These are phyloP conservation scores for Polydrusus cervinus DNA, from an alignment of 2,888 invertebrate genomes.

Conservation along the genomic window DNA sequence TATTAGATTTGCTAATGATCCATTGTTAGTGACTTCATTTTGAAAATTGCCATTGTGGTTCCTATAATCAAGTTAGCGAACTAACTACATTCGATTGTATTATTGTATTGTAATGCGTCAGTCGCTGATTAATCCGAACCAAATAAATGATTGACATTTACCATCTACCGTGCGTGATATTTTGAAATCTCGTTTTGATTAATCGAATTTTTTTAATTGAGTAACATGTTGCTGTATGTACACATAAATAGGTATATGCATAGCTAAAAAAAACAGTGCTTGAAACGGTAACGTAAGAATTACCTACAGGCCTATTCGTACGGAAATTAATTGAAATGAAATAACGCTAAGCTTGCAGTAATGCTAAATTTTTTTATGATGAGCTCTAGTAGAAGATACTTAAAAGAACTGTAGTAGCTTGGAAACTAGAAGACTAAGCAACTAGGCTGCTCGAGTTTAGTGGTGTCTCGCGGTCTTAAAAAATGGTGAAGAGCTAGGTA, in stretches of 20 bases:
- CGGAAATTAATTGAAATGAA: too few relatives aligned
- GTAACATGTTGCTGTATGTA: not conserved
- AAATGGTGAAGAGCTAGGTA: too few relatives aligned
- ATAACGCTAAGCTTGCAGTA: too few relatives aligned
- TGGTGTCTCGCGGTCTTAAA: too few relatives aligned
- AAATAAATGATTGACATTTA: conserved; percentile 58
- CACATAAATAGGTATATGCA: not conserved
- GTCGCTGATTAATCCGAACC: conserved; percentile 56
- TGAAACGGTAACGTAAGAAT: too few relatives aligned
- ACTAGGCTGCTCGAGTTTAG: too few relatives aligned
- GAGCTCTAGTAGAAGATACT: too few relatives aligned
- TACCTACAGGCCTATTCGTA: too few relatives aligned
- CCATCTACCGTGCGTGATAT: conserved; percentile 25
- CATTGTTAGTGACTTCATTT: conserved; percentile 57
- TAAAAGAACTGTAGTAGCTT: too few relatives aligned
- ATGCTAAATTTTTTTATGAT: too few relatives aligned
- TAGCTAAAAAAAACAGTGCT: not conserved
- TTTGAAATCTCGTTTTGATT: conserved; percentile 21
- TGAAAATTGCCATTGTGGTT: conserved; percentile 51
- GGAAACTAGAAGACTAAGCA: too few relatives aligned
- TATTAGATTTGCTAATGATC: conserved; percentile 62
- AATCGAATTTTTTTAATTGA: conserved; percentile 5
- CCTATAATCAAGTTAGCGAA: conserved; percentile 47
- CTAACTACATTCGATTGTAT: conserved; percentile 43
- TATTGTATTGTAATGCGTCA: conserved; percentile 55